phyloP scores from a whole-genome alignment of 2,797 vertebrate genomes.

The Crotalus adamanteus region DNA sequence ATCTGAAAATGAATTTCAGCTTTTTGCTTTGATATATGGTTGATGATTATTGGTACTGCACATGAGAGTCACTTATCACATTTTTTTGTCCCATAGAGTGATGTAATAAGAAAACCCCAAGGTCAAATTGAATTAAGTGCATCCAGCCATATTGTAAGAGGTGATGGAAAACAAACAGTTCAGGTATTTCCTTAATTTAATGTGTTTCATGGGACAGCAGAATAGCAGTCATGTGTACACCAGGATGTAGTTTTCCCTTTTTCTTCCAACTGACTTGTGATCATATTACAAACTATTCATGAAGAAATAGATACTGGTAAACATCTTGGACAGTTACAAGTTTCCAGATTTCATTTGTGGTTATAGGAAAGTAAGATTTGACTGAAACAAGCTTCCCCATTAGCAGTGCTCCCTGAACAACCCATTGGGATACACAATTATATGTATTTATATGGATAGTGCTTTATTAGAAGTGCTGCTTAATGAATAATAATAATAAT shows the following conservation, averaged over 20 bases:
- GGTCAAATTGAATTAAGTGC: constrained; percentile 93
- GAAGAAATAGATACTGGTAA: not conserved
- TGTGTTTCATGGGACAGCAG: not conserved
- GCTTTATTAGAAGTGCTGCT: not conserved
- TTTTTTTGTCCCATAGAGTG: constrained; percentile 78
- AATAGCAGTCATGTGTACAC: not conserved
- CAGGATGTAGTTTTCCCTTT: not conserved
- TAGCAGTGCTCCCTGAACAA: not conserved
- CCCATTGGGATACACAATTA: not conserved
- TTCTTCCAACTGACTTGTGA: not conserved
- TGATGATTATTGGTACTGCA: constrained; percentile 15
- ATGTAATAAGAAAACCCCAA: constrained; percentile 94
- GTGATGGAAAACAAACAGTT: constrained; percentile 94
- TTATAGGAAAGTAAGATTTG: not conserved
- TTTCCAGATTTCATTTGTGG: not conserved
- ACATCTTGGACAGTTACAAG: not conserved
- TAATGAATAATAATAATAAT: not conserved
- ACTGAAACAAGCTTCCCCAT: not conserved
- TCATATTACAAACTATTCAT: not conserved
- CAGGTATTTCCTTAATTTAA: constrained; percentile 77
- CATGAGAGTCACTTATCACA: constrained; percentile 21
- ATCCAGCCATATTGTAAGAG: constrained; percentile 87
- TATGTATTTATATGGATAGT: not conserved
- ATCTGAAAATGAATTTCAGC: not conserved
- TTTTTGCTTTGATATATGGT: not conserved